A percentile compares a stretch with the other conserved stretches of the same genome.
phyloP scores from a whole-genome alignment of 2,888 invertebrate genomes.

The Drosophila basisetae region DNA sequence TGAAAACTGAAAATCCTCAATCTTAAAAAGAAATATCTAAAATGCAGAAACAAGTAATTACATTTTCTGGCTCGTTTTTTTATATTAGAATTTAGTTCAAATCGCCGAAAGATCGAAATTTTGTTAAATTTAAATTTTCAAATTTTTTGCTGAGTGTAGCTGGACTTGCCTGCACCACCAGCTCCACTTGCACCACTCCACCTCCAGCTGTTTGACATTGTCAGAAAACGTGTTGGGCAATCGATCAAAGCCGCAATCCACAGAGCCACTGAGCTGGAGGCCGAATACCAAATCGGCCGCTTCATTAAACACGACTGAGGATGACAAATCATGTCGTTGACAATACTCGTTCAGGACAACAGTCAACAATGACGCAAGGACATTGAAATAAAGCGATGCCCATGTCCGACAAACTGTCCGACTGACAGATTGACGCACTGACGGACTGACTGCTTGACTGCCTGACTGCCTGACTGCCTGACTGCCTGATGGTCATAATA shows the following conservation, averaged over 20 bases:
- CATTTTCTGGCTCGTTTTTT: neutral
- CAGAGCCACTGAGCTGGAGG: conserved; percentile 19
- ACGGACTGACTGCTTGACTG: neutral
- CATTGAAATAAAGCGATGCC: conserved; percentile 50
- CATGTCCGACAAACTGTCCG: conserved; percentile 37
- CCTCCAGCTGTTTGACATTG: conserved; percentile 32
- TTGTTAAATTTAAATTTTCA: neutral
- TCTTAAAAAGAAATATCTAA: neutral
- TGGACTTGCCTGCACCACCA: conserved; percentile 1
- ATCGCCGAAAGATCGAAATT: neutral
- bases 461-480: neutral
- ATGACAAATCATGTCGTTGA: conserved; percentile 81
- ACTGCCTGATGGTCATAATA: conserved; percentile 28
- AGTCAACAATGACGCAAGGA: conserved; percentile 65
- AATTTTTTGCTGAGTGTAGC: neutral
- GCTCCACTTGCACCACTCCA: conserved; percentile 9
- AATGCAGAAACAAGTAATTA: neutral
- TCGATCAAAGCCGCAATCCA: conserved; percentile 75
- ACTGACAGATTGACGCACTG: conserved; percentile 23
- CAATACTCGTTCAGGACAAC: conserved; percentile 59
- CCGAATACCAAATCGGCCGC: conserved; percentile 50
- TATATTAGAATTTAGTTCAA: neutral
- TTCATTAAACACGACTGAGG: conserved; percentile 62
- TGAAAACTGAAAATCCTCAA: no score
- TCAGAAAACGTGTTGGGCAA: conserved; percentile 67